A percentile compares a stretch with the other conserved stretches of the same genome.
phyloP scores from a whole-genome alignment of 2,113 vertebrate species.

The Synodontis membranacea region DNA sequence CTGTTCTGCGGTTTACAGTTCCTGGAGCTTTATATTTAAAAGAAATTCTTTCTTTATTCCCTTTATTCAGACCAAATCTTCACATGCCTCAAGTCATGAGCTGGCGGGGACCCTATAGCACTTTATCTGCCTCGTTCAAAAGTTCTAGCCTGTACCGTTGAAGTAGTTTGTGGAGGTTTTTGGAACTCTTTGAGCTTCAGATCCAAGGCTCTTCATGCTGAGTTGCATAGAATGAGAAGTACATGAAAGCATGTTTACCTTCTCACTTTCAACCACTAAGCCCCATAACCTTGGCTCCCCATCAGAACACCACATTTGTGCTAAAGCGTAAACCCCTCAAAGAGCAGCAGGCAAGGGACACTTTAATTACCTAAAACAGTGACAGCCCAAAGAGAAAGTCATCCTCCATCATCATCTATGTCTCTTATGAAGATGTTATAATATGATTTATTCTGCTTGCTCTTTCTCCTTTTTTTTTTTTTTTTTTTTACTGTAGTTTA shows the following conservation, averaged over 20 bases:
- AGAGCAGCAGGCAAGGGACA: not conserved
- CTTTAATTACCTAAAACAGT: not conserved
- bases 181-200: conserved; percentile 10
- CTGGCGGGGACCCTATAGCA: conserved; percentile 1
- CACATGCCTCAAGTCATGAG: conserved; percentile 2
- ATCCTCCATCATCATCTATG: not conserved
- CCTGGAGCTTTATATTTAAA: not conserved
- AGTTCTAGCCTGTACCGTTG: not conserved
- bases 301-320: not conserved
- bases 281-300: not conserved
- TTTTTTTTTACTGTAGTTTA: conserved; percentile 70
- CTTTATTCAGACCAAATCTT: conserved; percentile 9
- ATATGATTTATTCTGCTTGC: not conserved
- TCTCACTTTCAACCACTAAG: conserved; percentile 37
- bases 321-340: not conserved
- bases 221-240: conserved; percentile 10
- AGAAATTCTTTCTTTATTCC: conserved; percentile 12
- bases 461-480: conserved; percentile 23
- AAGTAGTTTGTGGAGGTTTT: conserved; percentile 22
- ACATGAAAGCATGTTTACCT: conserved; percentile 20
- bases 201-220: not conserved
- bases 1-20: conserved; percentile 25
- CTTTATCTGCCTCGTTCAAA: conserved; percentile 24
- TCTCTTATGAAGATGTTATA: not conserved
- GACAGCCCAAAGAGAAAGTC: not conserved